Base-by-base conservation (phyloP, 2,888 invertebrate species). In the Itoplectis maculator region DNA sequence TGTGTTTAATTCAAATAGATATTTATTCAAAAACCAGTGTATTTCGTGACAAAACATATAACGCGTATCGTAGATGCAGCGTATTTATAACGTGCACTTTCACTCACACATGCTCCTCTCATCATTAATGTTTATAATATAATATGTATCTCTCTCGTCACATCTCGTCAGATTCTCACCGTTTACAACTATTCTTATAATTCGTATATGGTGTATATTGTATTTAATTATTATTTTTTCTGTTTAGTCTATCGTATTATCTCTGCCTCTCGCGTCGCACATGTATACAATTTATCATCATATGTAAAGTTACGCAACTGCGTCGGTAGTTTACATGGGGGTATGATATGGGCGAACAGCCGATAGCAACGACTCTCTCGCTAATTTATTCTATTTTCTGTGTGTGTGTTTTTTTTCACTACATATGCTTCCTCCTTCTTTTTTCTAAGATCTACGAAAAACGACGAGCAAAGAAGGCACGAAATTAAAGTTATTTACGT, bases 11-110 rank as follows among this genome's bases (percentile, higher is more conserved):
- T 91, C 90, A 92, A 92, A 91, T 91, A 92, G 90, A 91, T 91
- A 89, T 91, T 91, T 90, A 91, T 92, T 91, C 86, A 91, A 92
- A 91, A 92, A 92, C 87, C 90, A 90, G 87, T 91, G 89, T 90
- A 90, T 90, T 88, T 90, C 87, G 88, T 90, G 91, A 90, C 89
- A 91, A 91, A 91, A 91, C 90, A 90, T 91, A 88, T 88, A 89
- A 88, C 88, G 88, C 87, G 88, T 84, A 86, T 89, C 86, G 83
- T 79, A 86, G 86, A 88, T 87, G 89, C 88, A 89, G 87, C 87
- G 85, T 87, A 84, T 87, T 77, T 73, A 85, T 89, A 86, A 88
- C 86, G 88, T 89, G 86, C 87, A 86, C 82, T 83, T 84, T 87
- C 87, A 89, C 86, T 88, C 86, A 89, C 86, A 86, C 88, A 88